phyloP scores from a whole-genome alignment of 2,888 invertebrate species.

The Heliconius cydno region DNA sequence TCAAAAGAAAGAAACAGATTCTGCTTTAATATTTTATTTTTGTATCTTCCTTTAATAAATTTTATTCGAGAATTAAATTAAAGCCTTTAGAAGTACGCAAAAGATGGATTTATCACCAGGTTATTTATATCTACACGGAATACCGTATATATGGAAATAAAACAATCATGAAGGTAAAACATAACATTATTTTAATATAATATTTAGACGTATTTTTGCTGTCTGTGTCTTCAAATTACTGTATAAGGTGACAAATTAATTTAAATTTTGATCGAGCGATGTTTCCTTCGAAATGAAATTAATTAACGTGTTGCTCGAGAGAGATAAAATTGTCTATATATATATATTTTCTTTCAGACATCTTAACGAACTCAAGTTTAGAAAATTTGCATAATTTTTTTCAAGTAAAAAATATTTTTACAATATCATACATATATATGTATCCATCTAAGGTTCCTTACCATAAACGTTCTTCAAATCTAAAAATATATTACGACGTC shows the following conservation, averaged over 20 bases:
- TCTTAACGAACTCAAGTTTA: neutral
- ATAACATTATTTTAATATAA: neutral
- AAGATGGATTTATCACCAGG: too few species aligned
- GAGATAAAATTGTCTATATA: neutral
- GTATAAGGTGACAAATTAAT: neutral
- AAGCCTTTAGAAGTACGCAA: too few species aligned
- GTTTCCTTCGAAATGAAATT: constrained; percentile 8
- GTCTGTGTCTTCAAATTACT: neutral
- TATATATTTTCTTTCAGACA: neutral
- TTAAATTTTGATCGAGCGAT: constrained; percentile 11
- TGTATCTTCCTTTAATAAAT: too few species aligned
- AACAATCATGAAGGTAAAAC: too few species aligned
- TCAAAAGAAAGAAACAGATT: too few species aligned
- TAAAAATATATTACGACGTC: constrained; percentile 31
- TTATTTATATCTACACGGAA: too few species aligned
- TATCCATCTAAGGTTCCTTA: neutral
- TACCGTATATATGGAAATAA: too few species aligned
- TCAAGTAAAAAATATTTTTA: neutral
- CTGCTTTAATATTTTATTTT: too few species aligned
- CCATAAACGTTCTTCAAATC: neutral
- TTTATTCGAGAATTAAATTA: too few species aligned
- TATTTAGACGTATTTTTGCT: neutral
- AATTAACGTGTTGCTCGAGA: neutral
- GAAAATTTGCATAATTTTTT: neutral
- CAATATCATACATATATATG: neutral